Evolutionary conservation across 2,113 vertebrate species (phyloP).

Genomic region (Labrus mixtus): DNA sequence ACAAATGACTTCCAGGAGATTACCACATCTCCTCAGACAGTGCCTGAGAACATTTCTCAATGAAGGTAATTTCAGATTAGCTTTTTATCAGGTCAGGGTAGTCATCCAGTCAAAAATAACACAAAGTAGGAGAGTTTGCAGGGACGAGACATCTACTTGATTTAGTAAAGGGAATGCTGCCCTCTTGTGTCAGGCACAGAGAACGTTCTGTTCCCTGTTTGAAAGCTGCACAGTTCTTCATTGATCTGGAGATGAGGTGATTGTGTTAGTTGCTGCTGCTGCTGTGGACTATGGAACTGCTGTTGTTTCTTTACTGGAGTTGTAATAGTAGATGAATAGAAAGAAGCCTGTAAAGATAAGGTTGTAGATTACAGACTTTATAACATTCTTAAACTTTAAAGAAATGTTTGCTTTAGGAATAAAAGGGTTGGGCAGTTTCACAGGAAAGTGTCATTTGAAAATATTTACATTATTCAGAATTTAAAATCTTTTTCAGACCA

Average conservation of each 20-base stretch:
- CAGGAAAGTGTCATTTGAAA: too few species aligned
- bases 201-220: background rate
- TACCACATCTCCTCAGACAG: background rate
- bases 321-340: constrained; percentile 73
- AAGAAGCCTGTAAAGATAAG: constrained; percentile 64
- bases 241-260: fast-evolving
- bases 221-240: background rate
- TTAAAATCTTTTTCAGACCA: too few species aligned
- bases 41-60: constrained; percentile 19
- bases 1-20: constrained; percentile 53
- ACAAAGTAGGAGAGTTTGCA: background rate
- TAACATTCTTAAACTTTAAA: too few species aligned
- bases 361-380: background rate
- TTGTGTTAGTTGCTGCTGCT: constrained; percentile 6
- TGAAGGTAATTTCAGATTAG: constrained; percentile 20
- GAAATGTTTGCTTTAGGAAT: background rate
- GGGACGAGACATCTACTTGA: background rate
- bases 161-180: constrained; percentile 60
- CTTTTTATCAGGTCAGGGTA: background rate
- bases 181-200: constrained; percentile 60
- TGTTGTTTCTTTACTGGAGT: constrained; percentile 6
- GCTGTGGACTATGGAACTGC: background rate
- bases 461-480: too few species aligned
- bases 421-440: too few species aligned
- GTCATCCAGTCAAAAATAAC: background rate